Conservation (phyloP, 2,113 vertebrate species). For the Piprites chloris region DNA sequence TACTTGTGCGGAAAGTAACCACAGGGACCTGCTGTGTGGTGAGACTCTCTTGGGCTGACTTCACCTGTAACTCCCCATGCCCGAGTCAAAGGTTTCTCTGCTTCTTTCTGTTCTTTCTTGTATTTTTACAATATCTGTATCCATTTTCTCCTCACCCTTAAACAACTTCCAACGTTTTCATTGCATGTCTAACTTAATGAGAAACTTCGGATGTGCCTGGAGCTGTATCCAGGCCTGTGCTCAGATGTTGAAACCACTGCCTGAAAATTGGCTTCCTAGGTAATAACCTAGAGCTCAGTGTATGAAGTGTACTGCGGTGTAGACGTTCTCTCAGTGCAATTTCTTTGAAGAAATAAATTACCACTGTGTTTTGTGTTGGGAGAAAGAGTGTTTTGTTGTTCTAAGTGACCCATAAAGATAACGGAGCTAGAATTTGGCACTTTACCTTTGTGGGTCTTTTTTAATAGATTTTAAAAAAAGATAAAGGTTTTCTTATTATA, state of each 20-base stretch:
- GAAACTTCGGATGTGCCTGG: constrained; percentile 38
- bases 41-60: background rate
- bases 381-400: constrained; percentile 56
- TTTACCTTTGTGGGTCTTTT: constrained; percentile 20
- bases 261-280: constrained; percentile 56
- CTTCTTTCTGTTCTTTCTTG: background rate
- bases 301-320: constrained; percentile 25
- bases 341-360: constrained; percentile 68
- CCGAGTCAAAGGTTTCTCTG: background rate
- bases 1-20: background rate
- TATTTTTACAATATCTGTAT: background rate
- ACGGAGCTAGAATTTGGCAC: constrained; percentile 11
- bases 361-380: constrained; percentile 45
- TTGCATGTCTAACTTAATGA: constrained; percentile 53
- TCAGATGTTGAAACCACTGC: constrained; percentile 15
- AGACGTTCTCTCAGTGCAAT: constrained; percentile 47
- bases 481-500: constrained; percentile 49
- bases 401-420: constrained; percentile 62
- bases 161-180: constrained; percentile 41
- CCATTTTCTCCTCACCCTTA: constrained; percentile 1
- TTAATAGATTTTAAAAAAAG: constrained; percentile 45
- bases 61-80: background rate
- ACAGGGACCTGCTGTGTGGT: background rate
- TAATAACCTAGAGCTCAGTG: constrained; percentile 46
- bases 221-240: background rate